Conservation (phyloP, 23 tunicate genomes). For the Styela plicata region DNA sequence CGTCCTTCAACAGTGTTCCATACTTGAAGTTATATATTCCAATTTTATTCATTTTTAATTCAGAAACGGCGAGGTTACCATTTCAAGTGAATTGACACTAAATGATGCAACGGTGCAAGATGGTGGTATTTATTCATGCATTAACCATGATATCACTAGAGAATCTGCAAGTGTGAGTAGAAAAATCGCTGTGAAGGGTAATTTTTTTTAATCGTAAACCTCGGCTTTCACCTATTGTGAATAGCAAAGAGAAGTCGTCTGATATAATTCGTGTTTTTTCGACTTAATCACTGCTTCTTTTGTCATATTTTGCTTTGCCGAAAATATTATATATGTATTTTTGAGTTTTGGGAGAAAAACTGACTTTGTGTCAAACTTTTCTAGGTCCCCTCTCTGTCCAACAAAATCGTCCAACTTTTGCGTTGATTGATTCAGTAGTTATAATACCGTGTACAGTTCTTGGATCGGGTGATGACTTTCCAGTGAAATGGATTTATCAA, state of each 20-base stretch:
- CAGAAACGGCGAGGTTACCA: constrained; percentile 5
- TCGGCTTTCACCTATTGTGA: no score
- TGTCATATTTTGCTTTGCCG: not conserved
- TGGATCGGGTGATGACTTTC: not conserved
- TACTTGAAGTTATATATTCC: no score
- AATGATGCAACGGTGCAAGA: constrained; percentile 18
- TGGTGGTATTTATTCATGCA: constrained; percentile 28
- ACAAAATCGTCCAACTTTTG: constrained; percentile 18
- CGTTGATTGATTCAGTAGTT: constrained; percentile 13
- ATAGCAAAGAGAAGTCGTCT: no score
- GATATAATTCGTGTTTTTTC: no score
- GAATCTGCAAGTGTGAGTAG: constrained; percentile 6
- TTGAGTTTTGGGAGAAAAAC: no score
- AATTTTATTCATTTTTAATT: no score
- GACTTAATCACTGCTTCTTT: no score
- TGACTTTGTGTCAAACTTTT: no score
- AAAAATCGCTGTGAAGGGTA: constrained; percentile 21
- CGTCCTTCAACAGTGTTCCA: no score
- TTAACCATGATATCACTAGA: not conserved
- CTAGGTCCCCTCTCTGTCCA: constrained; percentile 19
- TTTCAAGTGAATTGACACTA: constrained; percentile 4
- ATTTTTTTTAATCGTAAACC: not conserved
- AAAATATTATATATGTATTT: not conserved
- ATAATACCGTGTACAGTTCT: constrained; percentile 32
- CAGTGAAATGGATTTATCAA: constrained; percentile 17